These are phyloP conservation scores for Paracentrotus lividus DNA, from an alignment of 53 echinoderm and acorn worm genomes.

Conservation along the genomic window DNA sequence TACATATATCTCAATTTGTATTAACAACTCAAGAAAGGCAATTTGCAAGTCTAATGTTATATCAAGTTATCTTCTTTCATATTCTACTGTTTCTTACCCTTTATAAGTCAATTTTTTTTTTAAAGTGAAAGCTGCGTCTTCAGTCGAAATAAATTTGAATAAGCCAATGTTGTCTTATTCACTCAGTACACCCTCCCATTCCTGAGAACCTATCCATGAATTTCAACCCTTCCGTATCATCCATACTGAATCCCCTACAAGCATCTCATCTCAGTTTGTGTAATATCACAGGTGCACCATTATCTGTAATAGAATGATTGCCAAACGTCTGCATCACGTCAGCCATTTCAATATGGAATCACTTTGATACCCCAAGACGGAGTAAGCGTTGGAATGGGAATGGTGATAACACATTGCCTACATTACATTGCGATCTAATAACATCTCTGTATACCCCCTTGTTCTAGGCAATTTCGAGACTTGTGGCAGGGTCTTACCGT, in stretches of 20 bases:
- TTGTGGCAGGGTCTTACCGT: background rate
- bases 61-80: no score
- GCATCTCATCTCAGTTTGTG: constrained; percentile 5
- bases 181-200: background rate
- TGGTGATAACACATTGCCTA: background rate
- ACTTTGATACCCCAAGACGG: background rate
- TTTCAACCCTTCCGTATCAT: background rate
- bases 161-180: no score
- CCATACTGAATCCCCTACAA: background rate
- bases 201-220: background rate
- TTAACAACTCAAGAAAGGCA: background rate
- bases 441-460: background rate
- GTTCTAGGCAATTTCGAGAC: background rate
- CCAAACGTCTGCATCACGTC: background rate
- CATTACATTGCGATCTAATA: background rate
- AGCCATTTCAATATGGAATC: background rate
- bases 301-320: constrained; percentile 36
- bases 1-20: background rate
- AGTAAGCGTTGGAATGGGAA: background rate
- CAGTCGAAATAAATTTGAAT: no score
- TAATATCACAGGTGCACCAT: constrained; percentile 49
- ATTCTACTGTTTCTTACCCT: no score
- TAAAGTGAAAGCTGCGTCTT: no score
- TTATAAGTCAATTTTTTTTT: no score
- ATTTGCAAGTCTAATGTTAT: no score